phyloP scores from a whole-genome alignment of 2,797 vertebrate genomes.

The Rhynchonycteris naso region DNA sequence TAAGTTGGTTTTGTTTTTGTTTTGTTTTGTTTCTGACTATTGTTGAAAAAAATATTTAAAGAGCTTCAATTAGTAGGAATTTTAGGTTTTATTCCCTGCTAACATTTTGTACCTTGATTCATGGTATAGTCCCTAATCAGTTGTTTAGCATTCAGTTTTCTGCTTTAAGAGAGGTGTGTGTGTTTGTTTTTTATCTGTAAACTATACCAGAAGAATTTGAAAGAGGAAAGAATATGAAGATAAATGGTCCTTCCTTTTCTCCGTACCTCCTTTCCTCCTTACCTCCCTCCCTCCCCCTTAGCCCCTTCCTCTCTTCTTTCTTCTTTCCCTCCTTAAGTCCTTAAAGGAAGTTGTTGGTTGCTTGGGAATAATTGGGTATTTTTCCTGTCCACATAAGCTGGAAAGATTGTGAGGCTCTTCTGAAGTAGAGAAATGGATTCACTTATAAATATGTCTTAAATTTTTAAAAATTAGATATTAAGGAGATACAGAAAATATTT shows the following conservation, averaged over 20 bases:
- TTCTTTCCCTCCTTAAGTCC: background rate
- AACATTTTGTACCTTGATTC: background rate
- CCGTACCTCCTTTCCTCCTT: too few relatives aligned
- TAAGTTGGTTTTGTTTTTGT: background rate
- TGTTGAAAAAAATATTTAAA: conserved; percentile 46
- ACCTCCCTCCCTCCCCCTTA: too few relatives aligned
- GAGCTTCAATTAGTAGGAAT: background rate
- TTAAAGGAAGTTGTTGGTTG: conserved; percentile 16
- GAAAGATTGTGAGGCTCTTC: background rate
- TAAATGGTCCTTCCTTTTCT: background rate
- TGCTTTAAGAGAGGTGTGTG: background rate
- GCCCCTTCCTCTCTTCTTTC: background rate
- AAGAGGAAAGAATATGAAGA: background rate
- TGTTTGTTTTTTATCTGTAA: background rate
- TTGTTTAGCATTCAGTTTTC: background rate
- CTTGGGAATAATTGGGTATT: background rate
- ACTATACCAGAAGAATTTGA: background rate
- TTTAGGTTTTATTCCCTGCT: background rate
- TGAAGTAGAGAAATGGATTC: conserved; percentile 1
- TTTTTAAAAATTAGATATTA: background rate
- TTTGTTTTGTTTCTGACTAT: background rate
- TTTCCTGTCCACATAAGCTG: background rate
- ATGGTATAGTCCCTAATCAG: background rate
- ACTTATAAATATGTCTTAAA: conserved; percentile 33
- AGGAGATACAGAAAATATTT: background rate